A percentile compares a stretch with the other conserved stretches of the same genome.
Conservation (phyloP, 2,888 invertebrate species). For the Syritta pipiens region DNA sequence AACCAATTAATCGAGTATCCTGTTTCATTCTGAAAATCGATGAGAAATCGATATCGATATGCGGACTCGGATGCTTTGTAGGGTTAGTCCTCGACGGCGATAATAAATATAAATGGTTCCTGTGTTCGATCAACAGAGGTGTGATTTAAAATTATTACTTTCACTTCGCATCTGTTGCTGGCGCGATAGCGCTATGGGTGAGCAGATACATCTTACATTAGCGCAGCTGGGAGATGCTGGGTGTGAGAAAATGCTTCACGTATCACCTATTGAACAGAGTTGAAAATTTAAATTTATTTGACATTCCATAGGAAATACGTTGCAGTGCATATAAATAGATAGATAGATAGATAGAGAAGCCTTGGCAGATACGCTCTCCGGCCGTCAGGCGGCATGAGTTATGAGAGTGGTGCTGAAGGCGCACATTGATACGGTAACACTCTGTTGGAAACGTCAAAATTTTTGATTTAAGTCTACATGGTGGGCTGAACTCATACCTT, state of each 20-base stretch:
- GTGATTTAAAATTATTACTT: constrained; percentile 53
- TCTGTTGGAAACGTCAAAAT: constrained; percentile 23
- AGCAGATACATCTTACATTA: neutral
- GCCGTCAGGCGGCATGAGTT: constrained; percentile 52
- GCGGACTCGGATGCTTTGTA: constrained; percentile 19
- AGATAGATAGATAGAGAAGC: constrained; percentile 10
- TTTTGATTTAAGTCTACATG: constrained; percentile 44
- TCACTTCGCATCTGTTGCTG: constrained; percentile 40
- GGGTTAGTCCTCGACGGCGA: constrained; percentile 30
- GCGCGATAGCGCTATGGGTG: neutral
- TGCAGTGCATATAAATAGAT: constrained; percentile 36
- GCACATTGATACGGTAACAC: constrained; percentile 45
- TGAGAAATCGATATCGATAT: constrained; percentile 7
- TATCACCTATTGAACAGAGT: constrained; percentile 42
- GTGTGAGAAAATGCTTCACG: constrained; percentile 40
- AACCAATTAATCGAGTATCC: constrained; percentile 53
- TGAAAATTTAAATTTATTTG: constrained; percentile 63
- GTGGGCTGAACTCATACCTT: too few relatives aligned
- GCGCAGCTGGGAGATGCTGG: neutral
- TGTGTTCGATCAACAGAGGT: constrained; percentile 48
- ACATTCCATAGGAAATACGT: constrained; percentile 47
- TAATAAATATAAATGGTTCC: constrained; percentile 51
- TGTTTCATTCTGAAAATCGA: constrained; percentile 33
- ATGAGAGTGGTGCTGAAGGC: constrained; percentile 32
- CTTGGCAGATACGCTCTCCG: constrained; percentile 32